Evolutionary conservation across 1,140 invertebrate genomes (phyloP).

Genomic region (Polyergus mexicanus): DNA sequence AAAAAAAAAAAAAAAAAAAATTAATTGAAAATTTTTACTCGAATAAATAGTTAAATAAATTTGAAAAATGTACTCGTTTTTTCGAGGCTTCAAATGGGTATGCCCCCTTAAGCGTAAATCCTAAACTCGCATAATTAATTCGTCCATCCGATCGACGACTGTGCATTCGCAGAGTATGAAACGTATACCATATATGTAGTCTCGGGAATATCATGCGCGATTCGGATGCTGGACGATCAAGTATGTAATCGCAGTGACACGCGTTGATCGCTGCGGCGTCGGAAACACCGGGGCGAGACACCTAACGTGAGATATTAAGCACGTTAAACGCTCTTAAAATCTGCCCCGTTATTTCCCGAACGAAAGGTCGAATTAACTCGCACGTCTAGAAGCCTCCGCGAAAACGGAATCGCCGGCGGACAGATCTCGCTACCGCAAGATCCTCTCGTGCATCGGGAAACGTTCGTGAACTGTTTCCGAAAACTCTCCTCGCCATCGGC

Average conservation of each 20-base stretch:
- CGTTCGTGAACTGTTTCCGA: conserved; percentile 50
- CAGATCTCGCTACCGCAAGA: conserved; percentile 15
- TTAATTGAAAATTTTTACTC: no score
- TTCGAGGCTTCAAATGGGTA: no score
- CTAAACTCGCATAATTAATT: no score
- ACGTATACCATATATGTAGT: no score
- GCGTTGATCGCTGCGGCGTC: not conserved
- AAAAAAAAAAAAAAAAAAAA: no score
- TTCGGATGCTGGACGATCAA: not conserved
- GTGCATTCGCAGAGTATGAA: no score
- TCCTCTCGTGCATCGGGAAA: not conserved
- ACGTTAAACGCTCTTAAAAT: conserved; percentile 15
- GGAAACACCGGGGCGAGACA: not conserved
- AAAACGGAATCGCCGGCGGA: not conserved
- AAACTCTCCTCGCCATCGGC: not conserved
- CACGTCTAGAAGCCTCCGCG: not conserved
- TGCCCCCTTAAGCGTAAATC: no score
- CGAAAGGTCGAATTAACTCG: not conserved
- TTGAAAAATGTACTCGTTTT: no score
- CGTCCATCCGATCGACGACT: no score
- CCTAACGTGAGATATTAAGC: conserved; percentile 6
- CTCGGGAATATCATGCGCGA: not conserved
- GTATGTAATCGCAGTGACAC: not conserved
- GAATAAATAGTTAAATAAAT: no score
- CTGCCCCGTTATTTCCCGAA: not conserved